These are phyloP conservation scores for Idaea aversata DNA, from an alignment of 2,888 invertebrate species.

Conservation along the genomic window DNA sequence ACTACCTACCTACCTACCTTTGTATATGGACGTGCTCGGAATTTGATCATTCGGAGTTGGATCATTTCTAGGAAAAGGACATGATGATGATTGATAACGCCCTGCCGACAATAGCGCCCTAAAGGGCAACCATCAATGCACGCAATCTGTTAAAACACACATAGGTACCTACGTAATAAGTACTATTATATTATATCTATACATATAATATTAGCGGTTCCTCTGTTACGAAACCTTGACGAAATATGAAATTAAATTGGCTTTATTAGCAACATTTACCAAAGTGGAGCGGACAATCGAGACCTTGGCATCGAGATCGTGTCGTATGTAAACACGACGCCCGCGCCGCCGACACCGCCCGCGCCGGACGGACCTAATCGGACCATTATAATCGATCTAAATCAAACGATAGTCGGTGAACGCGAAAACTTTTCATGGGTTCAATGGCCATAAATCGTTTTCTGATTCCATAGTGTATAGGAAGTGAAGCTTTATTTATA, in stretches of 20 bases:
- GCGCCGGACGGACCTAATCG: constrained; percentile 25
- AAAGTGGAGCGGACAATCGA: neutral
- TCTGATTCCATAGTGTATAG: constrained; percentile 66
- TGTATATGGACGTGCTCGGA: neutral
- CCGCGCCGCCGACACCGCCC: neutral
- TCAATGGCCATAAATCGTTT: constrained; percentile 76
- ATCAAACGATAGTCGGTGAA: constrained; percentile 46
- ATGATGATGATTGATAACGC: neutral
- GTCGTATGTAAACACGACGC: constrained; percentile 26
- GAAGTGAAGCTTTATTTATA: constrained; percentile 75
- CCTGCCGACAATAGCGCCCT: too few relatives aligned
- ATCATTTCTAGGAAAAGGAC: neutral
- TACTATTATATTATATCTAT: neutral
- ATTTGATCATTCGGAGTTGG: neutral
- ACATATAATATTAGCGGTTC: neutral
- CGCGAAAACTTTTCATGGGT: constrained; percentile 67
- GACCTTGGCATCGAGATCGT: neutral
- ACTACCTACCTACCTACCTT: neutral
- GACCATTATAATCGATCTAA: constrained; percentile 30
- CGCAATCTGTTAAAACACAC: neutral
- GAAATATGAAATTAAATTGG: neutral
- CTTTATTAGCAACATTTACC: neutral
- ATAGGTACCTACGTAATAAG: neutral
- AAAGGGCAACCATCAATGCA: too few relatives aligned
- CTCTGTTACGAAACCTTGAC: neutral